These are phyloP conservation scores for Galerucella pusilla DNA, from an alignment of 2,888 invertebrate genomes.

Conservation along the genomic window DNA sequence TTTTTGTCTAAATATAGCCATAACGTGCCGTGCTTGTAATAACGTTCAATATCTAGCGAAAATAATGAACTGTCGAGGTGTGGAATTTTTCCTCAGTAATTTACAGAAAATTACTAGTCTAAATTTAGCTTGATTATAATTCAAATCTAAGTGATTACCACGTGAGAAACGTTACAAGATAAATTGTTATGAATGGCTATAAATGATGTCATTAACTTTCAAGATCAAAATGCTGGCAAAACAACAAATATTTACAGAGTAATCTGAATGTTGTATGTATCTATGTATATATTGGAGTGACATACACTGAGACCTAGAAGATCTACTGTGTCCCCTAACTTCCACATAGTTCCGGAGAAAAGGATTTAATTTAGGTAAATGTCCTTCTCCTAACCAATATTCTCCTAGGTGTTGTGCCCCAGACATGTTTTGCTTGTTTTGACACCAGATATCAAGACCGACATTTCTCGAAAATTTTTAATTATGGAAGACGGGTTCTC, in stretches of 20 bases:
- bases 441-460: too few species aligned
- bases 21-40: slow-evolving; percentile 17
- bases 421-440: too few species aligned
- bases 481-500: too few species aligned
- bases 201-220: neutral
- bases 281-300: too few species aligned
- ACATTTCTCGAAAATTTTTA: too few species aligned
- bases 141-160: slow-evolving; percentile 1
- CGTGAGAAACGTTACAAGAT: neutral
- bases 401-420: too few species aligned
- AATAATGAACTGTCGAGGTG: slow-evolving; percentile 11
- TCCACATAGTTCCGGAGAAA: too few species aligned
- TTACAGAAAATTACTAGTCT: slow-evolving; percentile 17
- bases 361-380: too few species aligned
- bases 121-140: slow-evolving; percentile 22
- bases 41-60: slow-evolving; percentile 13
- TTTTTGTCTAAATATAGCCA: slow-evolving; percentile 17
- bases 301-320: too few species aligned
- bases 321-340: too few species aligned
- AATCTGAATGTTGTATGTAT: neutral
- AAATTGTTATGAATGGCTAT: neutral
- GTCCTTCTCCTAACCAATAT: too few species aligned
- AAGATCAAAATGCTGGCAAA: neutral
- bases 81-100: slow-evolving; percentile 23
- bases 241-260: neutral